Percentiles rank a stretch among this genome's conserved stretches.
Evolutionary conservation across 2,113 vertebrate genomes (phyloP).

Genomic region (Chamaea fasciata): DNA sequence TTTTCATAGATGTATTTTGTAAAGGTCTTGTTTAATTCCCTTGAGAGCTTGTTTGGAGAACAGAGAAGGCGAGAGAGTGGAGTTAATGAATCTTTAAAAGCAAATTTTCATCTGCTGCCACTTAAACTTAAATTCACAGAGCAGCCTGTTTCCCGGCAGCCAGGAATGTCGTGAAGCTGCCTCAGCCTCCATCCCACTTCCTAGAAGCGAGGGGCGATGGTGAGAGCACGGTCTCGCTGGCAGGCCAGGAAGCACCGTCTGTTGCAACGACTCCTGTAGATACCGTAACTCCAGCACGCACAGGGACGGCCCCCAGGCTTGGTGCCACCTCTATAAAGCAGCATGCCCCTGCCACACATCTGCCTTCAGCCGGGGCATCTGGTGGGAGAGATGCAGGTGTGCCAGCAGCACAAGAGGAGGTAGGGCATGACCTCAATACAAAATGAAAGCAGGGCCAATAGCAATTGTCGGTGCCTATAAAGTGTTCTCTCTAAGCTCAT

Average conservation of each 20-base stretch:
- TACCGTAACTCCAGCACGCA: not conserved
- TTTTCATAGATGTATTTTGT: not conserved
- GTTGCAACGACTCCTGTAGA: not conserved
- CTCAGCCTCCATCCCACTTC: not conserved
- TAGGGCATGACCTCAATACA: not conserved
- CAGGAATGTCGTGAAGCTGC: not conserved
- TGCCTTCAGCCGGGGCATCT: accelerated
- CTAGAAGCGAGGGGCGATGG: not conserved
- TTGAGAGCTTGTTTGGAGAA: not conserved
- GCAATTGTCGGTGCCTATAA: not conserved
- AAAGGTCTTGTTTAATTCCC: not conserved
- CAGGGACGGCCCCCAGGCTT: accelerated
- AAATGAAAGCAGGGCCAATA: not conserved
- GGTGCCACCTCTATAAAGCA: not conserved
- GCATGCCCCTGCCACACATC: accelerated
- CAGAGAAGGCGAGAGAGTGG: accelerated
- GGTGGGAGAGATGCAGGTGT: not conserved
- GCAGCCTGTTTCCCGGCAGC: not conserved
- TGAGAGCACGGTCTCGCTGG: accelerated
- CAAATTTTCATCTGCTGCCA: not conserved
- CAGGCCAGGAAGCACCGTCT: not conserved
- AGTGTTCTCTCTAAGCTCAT: not conserved
- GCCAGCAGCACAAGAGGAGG: not conserved
- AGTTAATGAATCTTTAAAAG: not conserved
- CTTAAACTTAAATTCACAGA: not conserved